Conservation (phyloP, 2,888 invertebrate species). For the Gastrophysa polygoni region DNA sequence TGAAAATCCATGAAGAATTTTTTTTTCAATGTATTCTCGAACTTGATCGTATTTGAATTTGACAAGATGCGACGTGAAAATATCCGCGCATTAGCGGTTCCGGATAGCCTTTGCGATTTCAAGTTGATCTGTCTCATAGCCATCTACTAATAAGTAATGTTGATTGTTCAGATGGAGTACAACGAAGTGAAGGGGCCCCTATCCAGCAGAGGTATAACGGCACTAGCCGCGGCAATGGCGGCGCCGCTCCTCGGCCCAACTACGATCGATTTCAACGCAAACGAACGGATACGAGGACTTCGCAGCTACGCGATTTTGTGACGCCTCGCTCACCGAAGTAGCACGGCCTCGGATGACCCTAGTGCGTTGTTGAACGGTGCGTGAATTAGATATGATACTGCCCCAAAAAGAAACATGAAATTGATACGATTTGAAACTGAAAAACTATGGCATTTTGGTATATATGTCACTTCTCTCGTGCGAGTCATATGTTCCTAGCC, state of each 20-base stretch:
- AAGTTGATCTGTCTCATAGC: too few relatives aligned
- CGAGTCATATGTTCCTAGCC: constrained; percentile 56
- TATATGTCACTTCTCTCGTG: constrained; percentile 49
- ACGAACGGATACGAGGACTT: constrained; percentile 50
- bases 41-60: too few relatives aligned
- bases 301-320: constrained; percentile 56
- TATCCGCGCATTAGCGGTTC: too few relatives aligned
- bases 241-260: constrained; percentile 18
- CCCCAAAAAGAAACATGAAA: constrained; percentile 30
- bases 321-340: constrained; percentile 58
- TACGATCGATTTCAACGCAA: constrained; percentile 49
- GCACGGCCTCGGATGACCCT: constrained; percentile 37
- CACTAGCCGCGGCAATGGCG: constrained; percentile 32
- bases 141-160: background rate
- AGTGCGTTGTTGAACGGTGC: constrained; percentile 25
- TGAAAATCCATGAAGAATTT: too few relatives aligned
- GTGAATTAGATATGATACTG: constrained; percentile 32
- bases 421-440: constrained; percentile 6
- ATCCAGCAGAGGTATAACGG: constrained; percentile 32
- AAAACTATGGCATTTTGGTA: constrained; percentile 45
- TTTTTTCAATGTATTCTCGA: too few relatives aligned
- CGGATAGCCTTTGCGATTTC: too few relatives aligned
- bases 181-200: constrained; percentile 30
- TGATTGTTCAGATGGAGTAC: constrained; percentile 30
- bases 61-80: too few relatives aligned